Evolutionary conservation across 2,888 invertebrate genomes (phyloP), one percentile per base, ranked within the genome.

Genomic region (Elegia similella): DNA sequence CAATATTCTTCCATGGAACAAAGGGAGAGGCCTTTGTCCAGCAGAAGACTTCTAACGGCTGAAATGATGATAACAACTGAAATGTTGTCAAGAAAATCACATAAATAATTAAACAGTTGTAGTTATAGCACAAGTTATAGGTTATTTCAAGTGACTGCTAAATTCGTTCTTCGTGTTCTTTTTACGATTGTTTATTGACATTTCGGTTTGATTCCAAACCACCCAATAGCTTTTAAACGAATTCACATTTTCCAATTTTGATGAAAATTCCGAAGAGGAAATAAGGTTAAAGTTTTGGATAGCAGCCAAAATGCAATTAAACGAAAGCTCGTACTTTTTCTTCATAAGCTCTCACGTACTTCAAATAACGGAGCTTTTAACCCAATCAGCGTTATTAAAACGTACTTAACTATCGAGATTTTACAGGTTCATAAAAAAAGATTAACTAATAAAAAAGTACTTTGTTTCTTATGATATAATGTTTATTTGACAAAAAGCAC

Each of bases 271-370:
- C 43, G 34, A 30, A 44, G 30, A 44, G 44, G 44, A 55, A 42
- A 55, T 55, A 44, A 44, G 34, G 17, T 30, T 55, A 55, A 46
- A 32, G 54, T 17, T 55, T 55, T 55, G 54, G 54, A 55, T 32
- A 34, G 32, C 32, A 34, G 54, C 54, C 75, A 75, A 72, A 65
- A 65, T 63, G 60, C 66, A 72, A 72, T 70, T 68, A 73, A 63
- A 62, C 55, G 60, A 63, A 65, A 59, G 60, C 62, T 59, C 54
- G 47, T 63, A 62, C 59, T 63, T 69, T 66, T 66, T 54, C 43
- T 58, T 60, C 56, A 59, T 61, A 64, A 61, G 58, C 56, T 59
- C 59, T 62, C 47, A 56, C 57, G 47, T 58, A 55, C 59, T 60
- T 60, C 55, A 64, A 62, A 63, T 61, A 60, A 62, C 52, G 13